These are phyloP conservation scores for Crocodylus rhombifer DNA, from an alignment of 2,797 vertebrate genomes.

Conservation along the genomic window DNA sequence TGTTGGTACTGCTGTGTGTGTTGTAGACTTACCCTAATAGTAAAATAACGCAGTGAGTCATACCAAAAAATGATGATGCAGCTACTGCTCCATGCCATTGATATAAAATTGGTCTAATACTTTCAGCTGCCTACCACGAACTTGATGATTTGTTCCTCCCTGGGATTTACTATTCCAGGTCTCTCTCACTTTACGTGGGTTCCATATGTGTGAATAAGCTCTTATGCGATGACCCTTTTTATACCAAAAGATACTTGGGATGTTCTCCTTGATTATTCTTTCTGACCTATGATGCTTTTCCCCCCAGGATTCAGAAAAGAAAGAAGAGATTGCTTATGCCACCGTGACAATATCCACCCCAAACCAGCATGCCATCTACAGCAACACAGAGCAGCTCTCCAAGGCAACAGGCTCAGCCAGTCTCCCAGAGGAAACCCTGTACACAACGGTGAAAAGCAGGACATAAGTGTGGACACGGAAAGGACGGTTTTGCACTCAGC, in stretches of 20 bases:
- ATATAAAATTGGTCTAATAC: no score
- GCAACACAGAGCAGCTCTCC: not conserved
- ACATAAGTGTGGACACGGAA: not conserved
- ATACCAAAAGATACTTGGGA: not conserved
- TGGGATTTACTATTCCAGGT: no score
- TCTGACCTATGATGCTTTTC: not conserved
- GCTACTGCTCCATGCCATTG: no score
- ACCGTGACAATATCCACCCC: not conserved
- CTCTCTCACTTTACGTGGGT: no score
- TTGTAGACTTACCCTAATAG: no score
- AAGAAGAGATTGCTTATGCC: not conserved
- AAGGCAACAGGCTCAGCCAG: not conserved
- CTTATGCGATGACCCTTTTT: no score
- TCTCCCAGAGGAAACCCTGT: not conserved
- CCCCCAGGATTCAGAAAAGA: not conserved
- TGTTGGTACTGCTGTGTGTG: no score
- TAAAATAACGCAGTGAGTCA: no score
- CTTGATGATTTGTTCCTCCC: no score
- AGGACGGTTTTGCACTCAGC: not conserved
- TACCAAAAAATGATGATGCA: no score
- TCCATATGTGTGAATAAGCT: no score
- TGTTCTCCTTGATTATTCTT: not conserved
- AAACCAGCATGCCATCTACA: not conserved
- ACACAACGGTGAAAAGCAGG: not conserved
- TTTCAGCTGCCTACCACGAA: no score